Conservation (phyloP, 1,140 invertebrate genomes). For the Euura lappo region DNA sequence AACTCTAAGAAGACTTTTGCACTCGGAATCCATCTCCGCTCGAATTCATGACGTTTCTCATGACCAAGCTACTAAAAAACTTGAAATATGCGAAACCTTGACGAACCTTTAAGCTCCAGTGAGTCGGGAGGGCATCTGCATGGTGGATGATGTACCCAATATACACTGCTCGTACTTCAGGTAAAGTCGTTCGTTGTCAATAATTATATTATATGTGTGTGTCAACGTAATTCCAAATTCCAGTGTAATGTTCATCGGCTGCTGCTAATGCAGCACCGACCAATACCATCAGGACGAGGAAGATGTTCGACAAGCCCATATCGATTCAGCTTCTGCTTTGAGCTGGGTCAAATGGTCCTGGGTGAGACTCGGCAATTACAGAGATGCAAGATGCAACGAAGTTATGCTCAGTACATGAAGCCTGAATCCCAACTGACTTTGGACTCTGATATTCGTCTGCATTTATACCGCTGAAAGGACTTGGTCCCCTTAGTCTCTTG, state of each 20-base stretch:
- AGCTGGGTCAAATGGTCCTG: background rate
- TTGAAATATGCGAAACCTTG: background rate
- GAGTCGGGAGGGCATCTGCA: constrained; percentile 34
- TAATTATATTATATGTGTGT: constrained; percentile 25
- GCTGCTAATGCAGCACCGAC: constrained; percentile 10
- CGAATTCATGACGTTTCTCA: background rate
- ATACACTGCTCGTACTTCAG: constrained; percentile 39
- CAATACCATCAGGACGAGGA: constrained; percentile 14
- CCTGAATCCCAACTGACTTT: background rate
- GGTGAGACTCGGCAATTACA: too few relatives aligned
- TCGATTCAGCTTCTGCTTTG: background rate
- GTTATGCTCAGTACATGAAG: background rate
- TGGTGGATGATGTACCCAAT: too few relatives aligned
- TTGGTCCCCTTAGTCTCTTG: background rate
- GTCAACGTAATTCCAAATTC: constrained; percentile 32
- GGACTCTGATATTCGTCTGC: background rate
- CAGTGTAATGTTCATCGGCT: constrained; percentile 30
- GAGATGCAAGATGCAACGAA: background rate
- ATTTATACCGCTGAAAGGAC: background rate
- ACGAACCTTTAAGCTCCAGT: constrained; percentile 38
- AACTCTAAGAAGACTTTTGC: background rate
- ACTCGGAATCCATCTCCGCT: background rate
- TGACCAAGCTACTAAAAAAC: background rate
- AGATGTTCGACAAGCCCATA: background rate
- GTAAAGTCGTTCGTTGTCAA: constrained; percentile 40